A percentile compares a stretch with the other conserved stretches of the same genome.
These are phyloP conservation scores for Cloeon dipterum DNA, from an alignment of 2,888 invertebrate genomes.

Conservation along the genomic window DNA sequence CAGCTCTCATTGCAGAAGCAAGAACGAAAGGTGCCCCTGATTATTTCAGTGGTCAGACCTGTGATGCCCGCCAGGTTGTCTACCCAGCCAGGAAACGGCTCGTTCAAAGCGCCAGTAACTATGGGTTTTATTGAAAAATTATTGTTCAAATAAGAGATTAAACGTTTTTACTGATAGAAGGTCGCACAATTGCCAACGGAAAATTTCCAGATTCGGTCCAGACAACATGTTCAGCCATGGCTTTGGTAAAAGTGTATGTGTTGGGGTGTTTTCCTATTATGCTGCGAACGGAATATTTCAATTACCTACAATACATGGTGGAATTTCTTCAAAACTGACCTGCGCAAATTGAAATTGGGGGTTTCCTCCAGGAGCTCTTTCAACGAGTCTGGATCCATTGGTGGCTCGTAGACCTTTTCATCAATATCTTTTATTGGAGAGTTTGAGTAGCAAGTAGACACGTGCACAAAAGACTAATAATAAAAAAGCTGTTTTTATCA, in stretches of 20 bases:
- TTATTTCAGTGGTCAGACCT: conserved; percentile 19
- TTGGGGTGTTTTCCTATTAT: conserved; percentile 33
- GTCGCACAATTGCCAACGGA: conserved; percentile 41
- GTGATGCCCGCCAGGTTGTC: conserved; percentile 35
- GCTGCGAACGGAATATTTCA: no score
- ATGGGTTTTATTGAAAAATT: conserved; percentile 1
- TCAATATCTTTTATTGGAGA: conserved; percentile 23
- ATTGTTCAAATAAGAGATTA: background rate
- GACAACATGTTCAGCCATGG: conserved; percentile 39
- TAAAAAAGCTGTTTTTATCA: no score
- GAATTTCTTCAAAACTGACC: no score
- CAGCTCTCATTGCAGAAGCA: conserved; percentile 50
- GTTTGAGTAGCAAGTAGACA: conserved; percentile 68
- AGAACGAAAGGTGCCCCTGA: conserved; percentile 29
- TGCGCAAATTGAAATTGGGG: no score
- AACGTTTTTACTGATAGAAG: conserved; percentile 37
- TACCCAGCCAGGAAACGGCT: conserved; percentile 28
- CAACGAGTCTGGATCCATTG: conserved; percentile 35
- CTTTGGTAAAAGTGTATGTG: conserved; percentile 51
- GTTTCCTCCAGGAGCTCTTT: conserved; percentile 34
- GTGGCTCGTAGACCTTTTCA: conserved; percentile 20
- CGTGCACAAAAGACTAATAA: conserved; percentile 41
- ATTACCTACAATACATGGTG: no score
- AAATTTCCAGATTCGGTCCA: conserved; percentile 28
- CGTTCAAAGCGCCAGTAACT: conserved; percentile 17